Evolutionary conservation across 2,797 vertebrate species (phyloP), one percentile per base, ranked within the genome.

Genomic region (Amphiprion clarkii): DNA sequence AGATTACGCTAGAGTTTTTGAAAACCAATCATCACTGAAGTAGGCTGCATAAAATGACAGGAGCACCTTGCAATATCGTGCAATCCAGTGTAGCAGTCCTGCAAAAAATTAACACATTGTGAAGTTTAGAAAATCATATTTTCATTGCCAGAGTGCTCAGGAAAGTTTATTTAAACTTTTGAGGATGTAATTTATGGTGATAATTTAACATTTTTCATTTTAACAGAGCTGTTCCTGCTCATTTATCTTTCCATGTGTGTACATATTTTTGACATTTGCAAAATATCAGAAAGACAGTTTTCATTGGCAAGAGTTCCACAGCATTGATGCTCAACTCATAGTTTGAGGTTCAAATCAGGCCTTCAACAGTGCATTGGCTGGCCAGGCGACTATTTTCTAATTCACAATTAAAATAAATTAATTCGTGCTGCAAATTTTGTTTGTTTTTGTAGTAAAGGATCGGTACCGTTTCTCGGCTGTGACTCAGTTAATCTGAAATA

Each of bases 1-100:
- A 25, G 51, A 86, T 76, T 79, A 75, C 13, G 67, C 33, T 67
- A 74, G 76, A 71, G 67, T 76, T 84, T 81, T 62, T 48, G 36
- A 17, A 21, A 29, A 23, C 46, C 64, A 83, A 77, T 83, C 80
- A 84, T 68, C 65, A 57, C 64, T 21, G 4, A 53, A 25, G 48
- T 11, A 11, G 1, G 40, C 29, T 52, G 49, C 23, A 64, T 44
- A 61, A 74, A n/a, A 78, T 67, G 85, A 77, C n/a, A 73, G 65
- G 9, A 78, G 75, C 65, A 23, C 76, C 54, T 71, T 8, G 33
- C 19, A 52, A 27, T 55, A 25, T 68, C 53, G 68, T 72, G 75
- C 77, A 83, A 82, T 70, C 40, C 44, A 67, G 68, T 59, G 73
- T 59, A 76, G 60, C 39, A 56, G 56, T 42, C 40, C 36, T 59